Evolutionary conservation across 2,113 vertebrate genomes (phyloP).

Genomic region (Rhinoderma darwinii): DNA sequence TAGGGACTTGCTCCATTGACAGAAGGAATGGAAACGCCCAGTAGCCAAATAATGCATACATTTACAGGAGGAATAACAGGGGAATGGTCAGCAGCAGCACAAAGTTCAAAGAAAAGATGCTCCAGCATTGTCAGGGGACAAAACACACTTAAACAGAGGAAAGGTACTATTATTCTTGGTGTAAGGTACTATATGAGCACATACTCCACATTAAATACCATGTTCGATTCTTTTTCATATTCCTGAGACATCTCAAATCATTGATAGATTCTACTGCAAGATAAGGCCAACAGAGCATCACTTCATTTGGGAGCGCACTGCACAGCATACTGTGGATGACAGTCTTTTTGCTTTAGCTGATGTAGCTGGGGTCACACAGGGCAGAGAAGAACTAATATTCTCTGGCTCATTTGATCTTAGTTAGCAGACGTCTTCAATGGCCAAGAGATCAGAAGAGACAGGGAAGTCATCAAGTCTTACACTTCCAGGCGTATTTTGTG

Average conservation of each 20-base stretch:
- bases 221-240: background rate
- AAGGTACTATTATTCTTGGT: background rate
- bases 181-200: background rate
- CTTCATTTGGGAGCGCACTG: background rate
- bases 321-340: background rate
- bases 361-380: slow-evolving; percentile 18
- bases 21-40: no score
- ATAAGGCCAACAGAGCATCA: background rate
- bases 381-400: slow-evolving; percentile 15
- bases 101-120: no score
- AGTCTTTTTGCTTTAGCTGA: background rate
- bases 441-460: slow-evolving; percentile 26
- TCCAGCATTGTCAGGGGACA: no score
- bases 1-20: no score
- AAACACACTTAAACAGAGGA: no score
- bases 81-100: no score
- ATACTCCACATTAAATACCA: background rate
- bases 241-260: background rate
- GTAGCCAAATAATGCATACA: no score
- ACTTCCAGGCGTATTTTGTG: slow-evolving; percentile 37
- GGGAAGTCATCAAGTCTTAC: slow-evolving; percentile 23
- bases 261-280: background rate
- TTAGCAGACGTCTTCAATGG: slow-evolving; percentile 33
- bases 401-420: slow-evolving; percentile 1
- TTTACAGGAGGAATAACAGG: no score